Base-by-base conservation (phyloP, 1,140 invertebrate genomes). In the Eupeodes corollae region DNA sequence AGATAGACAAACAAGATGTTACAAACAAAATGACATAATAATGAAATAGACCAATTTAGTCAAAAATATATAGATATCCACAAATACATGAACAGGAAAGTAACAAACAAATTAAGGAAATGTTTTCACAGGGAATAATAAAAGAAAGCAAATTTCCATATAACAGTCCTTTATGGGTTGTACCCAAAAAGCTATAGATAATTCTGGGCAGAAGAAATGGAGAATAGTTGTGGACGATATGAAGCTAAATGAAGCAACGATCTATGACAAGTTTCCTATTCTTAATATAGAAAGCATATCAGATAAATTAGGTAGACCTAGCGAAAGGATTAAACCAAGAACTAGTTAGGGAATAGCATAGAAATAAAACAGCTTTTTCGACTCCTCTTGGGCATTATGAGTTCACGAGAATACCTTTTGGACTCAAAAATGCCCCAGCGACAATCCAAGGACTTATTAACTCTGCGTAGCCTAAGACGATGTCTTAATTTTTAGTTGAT, bases 361-460 rank as follows among this genome's bases (percentile, higher is more conserved):
- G 34, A 35, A 19, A 42, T 13, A 50, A 53, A 46, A 49, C 52
- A 6, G 48, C 48, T 26, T 53, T 53, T 31, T 48, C 46, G 2
- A 47, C 38, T 10, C 18, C 42, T 26, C n/a, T n/a, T 12, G 45
- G 45, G n/a, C 44, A 50, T 33, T 53, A 42, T 15, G 39, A 47
- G 33, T 53, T 44, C 21, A 48, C 47, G 8, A 42, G 56, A 35
- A 63, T 73, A 58, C 57, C 59, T 9, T 70, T 70, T 48, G 68
- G 63, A 10, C 34, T 71, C 13, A 63, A 63, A 54, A 66, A 64
- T 49, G 59, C 64, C n/a, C 62, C 61, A 2, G 52, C 56, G 3
- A 69, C 62, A 12, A 73, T 74, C 53, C 64, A 73, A 56, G 40
- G 65, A 33, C 47, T 62, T 18, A 73, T 74, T 63, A 57, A 75